Percentiles rank a stretch among this genome's conserved stretches.
Conservation (phyloP, 2,113 vertebrate genomes). For the Isichthys henryi region DNA sequence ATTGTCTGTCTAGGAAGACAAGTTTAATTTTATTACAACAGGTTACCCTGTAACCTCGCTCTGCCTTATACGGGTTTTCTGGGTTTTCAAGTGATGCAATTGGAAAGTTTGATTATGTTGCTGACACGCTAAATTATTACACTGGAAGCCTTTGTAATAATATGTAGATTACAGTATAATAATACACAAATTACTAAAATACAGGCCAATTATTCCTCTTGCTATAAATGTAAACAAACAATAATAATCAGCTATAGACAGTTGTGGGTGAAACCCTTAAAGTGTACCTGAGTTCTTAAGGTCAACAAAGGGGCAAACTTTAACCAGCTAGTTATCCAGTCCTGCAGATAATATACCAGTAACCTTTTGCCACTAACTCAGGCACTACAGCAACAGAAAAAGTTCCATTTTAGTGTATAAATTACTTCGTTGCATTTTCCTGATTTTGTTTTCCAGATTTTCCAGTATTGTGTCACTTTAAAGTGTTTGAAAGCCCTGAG, state of each 20-base stretch:
- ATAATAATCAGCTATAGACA: not conserved
- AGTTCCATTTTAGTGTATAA: not conserved
- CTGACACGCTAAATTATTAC: not conserved
- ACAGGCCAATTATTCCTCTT: not conserved
- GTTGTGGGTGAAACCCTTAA: not conserved
- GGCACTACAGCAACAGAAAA: not conserved
- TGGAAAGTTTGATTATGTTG: not conserved
- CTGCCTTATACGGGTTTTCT: not conserved
- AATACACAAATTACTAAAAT: not conserved
- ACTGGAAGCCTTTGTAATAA: not conserved
- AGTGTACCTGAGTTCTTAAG: not conserved
- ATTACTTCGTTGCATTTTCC: not conserved
- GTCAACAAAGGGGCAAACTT: not conserved
- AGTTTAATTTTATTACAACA: not conserved
- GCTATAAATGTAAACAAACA: not conserved
- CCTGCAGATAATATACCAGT: not conserved
- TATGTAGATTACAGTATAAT: conserved; percentile 1
- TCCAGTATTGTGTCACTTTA: not conserved
- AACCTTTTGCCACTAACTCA: not conserved
- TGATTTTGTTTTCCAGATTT: not conserved
- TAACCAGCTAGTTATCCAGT: not conserved
- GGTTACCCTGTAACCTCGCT: not conserved
- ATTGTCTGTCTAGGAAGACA: not conserved
- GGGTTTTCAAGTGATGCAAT: not conserved
- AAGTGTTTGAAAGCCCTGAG: not conserved